phyloP scores from a whole-genome alignment of 2,888 invertebrate genomes.

The Gymnosoma rotundatum region DNA sequence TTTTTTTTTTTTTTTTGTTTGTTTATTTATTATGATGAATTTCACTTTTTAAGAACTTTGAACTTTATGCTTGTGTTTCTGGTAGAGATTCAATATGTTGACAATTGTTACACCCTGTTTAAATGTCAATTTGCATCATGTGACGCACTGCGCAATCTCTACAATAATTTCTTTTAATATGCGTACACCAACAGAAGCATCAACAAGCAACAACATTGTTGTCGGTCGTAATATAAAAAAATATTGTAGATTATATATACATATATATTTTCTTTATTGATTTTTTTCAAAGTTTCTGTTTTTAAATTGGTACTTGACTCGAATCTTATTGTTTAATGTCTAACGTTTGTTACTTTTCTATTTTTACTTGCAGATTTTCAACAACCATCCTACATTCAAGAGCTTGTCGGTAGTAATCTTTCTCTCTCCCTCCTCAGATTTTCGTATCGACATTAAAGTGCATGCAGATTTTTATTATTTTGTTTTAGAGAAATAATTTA shows the following conservation, averaged over 20 bases:
- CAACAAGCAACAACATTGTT: slow-evolving; percentile 38
- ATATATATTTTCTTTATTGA: slow-evolving; percentile 66
- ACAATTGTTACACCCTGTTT: slow-evolving; percentile 64
- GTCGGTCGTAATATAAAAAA: slow-evolving; percentile 27
- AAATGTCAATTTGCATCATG: slow-evolving; percentile 63
- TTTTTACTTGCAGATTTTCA: slow-evolving; percentile 61
- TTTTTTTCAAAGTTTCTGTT: slow-evolving; percentile 29
- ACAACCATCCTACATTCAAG: slow-evolving; percentile 54
- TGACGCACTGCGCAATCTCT: slow-evolving; percentile 67
- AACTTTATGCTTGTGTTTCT: slow-evolving; percentile 12
- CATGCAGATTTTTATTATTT: slow-evolving; percentile 42
- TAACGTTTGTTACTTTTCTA: slow-evolving; percentile 54
- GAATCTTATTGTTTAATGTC: slow-evolving; percentile 40
- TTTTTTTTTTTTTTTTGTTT: background rate
- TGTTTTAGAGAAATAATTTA: slow-evolving; percentile 17
- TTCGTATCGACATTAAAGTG: slow-evolving; percentile 48
- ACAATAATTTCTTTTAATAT: slow-evolving; percentile 49
- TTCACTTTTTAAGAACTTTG: slow-evolving; percentile 40
- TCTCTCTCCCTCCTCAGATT: slow-evolving; percentile 5
- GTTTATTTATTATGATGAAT: slow-evolving; percentile 13
- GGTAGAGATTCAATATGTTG: slow-evolving; percentile 36
- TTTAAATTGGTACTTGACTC: slow-evolving; percentile 12
- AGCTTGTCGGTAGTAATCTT: slow-evolving; percentile 31
- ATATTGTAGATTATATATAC: slow-evolving; percentile 52
- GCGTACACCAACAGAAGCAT: slow-evolving; percentile 53